Evolutionary conservation across 2,888 invertebrate species (phyloP).

Genomic region (Coecobrya sp.): DNA sequence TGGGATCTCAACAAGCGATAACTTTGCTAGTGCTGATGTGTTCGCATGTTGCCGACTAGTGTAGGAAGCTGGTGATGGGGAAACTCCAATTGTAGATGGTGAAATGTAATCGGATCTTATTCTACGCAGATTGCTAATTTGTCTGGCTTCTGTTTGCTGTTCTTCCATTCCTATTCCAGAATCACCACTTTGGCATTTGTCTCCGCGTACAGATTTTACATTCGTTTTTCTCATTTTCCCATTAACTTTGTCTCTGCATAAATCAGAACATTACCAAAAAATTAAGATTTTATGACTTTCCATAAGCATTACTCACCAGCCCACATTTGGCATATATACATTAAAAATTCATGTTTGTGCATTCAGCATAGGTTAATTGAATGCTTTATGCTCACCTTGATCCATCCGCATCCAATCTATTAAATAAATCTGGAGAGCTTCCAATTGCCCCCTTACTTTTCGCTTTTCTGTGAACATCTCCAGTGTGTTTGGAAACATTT

Average conservation of each 20-base stretch:
- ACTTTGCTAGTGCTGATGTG: constrained; percentile 79
- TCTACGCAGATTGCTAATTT: constrained; percentile 78
- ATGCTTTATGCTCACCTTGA: constrained; percentile 70
- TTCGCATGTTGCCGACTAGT: constrained; percentile 61
- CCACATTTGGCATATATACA: background rate
- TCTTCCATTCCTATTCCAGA: constrained; percentile 92
- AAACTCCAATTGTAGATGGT: constrained; percentile 18
- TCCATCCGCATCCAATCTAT: constrained; percentile 74
- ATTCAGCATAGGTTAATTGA: background rate
- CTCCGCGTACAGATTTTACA: constrained; percentile 91
- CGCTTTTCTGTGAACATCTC: constrained; percentile 68
- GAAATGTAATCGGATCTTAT: constrained; percentile 84
- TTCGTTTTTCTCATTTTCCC: constrained; percentile 91
- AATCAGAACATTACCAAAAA: constrained; percentile 42
- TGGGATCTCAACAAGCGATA: constrained; percentile 86
- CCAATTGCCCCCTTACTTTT: constrained; percentile 83
- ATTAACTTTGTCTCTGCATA: constrained; percentile 75
- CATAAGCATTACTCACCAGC: background rate
- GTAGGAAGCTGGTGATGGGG: constrained; percentile 42
- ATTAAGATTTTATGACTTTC: background rate
- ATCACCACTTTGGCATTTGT: constrained; percentile 93
- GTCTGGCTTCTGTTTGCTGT: constrained; percentile 69
- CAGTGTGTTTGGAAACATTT: constrained; percentile 77
- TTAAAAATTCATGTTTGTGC: background rate
- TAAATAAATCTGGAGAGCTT: constrained; percentile 85